Conservation (phyloP, 2,113 vertebrate genomes). For the Cromileptes altivelis region DNA sequence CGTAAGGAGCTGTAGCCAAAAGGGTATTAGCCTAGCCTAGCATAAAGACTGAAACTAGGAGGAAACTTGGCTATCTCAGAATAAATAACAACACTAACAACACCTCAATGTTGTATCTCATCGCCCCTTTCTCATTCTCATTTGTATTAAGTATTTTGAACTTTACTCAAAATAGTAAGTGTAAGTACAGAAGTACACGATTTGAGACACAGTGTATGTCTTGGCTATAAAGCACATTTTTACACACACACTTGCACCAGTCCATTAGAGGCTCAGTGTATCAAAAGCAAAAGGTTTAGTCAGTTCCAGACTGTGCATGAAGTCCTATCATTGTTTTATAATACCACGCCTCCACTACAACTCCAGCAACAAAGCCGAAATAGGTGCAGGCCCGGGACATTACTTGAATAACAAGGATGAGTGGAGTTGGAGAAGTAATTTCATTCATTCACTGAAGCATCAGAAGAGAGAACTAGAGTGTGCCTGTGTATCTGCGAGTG, state of each 20-base stretch:
- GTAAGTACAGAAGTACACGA: too few relatives aligned
- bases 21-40: too few relatives aligned
- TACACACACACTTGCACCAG: not conserved
- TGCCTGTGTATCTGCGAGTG: slow-evolving; percentile 32
- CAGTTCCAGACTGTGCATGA: slow-evolving; percentile 26
- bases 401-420: slow-evolving; percentile 46
- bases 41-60: too few relatives aligned
- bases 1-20: too few relatives aligned
- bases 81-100: not conserved
- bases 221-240: not conserved
- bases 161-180: not conserved
- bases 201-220: not conserved
- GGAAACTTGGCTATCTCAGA: too few relatives aligned
- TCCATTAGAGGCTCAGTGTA: slow-evolving; percentile 28
- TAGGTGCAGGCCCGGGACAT: slow-evolving; percentile 19
- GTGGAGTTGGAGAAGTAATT: slow-evolving; percentile 48
- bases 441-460: slow-evolving; percentile 56
- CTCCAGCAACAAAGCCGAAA: slow-evolving; percentile 28
- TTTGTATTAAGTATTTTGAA: not conserved
- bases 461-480: slow-evolving; percentile 32
- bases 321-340: slow-evolving; percentile 54
- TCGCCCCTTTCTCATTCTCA: too few relatives aligned
- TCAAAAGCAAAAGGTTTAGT: slow-evolving; percentile 44
- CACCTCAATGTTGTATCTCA: not conserved
- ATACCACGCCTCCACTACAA: slow-evolving; percentile 22